Evolutionary conservation across 2,888 invertebrate genomes (phyloP).

Genomic region (Carterocephalus palaemon): DNA sequence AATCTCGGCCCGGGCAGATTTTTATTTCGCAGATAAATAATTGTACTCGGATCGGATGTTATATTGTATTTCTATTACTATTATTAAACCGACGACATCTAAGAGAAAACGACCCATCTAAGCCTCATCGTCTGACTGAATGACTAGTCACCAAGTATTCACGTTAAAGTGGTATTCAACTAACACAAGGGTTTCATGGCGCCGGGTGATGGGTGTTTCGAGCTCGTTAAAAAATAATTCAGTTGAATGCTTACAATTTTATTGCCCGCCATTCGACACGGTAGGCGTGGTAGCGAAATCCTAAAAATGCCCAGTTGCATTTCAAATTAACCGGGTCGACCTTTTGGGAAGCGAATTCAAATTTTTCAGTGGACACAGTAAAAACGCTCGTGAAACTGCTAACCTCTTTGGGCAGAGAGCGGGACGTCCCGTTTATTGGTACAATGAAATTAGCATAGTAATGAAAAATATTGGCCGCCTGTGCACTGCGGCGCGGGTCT

Average conservation of each 20-base stretch:
- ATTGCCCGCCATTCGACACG: conserved; percentile 46
- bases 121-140: no score
- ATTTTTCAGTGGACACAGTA: conserved; percentile 67
- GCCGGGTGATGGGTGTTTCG: no score
- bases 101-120: no score
- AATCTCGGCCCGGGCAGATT: no score
- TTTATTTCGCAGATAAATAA: no score
- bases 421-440: conserved; percentile 67
- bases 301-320: conserved; percentile 65
- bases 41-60: no score
- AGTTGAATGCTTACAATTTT: conserved; percentile 36
- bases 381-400: conserved; percentile 64
- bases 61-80: no score
- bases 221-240: no score
- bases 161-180: no score
- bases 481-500: conserved; percentile 42
- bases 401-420: conserved; percentile 65
- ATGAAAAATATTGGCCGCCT: conserved; percentile 75
- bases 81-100: no score
- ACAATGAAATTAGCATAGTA: conserved; percentile 78
- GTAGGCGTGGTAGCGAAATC: conserved; percentile 43
- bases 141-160: no score
- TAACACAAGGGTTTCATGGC: no score
- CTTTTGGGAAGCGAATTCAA: conserved; percentile 66
- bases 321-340: conserved; percentile 65